Base-by-base conservation (phyloP, 2,888 invertebrate species). In the Prostheceraeus crozeri region DNA sequence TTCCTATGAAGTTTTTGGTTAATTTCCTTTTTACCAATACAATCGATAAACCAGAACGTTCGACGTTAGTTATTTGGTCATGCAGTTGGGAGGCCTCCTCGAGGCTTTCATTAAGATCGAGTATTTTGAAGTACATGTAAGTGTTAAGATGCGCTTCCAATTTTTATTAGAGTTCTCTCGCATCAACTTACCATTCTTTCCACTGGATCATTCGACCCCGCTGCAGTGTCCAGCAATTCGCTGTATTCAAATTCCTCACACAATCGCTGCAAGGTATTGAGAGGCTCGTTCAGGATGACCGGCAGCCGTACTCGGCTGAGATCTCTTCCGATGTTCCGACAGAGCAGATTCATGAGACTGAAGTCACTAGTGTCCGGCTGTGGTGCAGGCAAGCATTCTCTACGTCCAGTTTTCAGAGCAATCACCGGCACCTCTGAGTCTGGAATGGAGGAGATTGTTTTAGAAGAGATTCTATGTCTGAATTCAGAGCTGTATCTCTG, bases 231-330 rank as follows among this genome's bases (percentile, higher is more conserved):
- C 56, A 87, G 76, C 28, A 87, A 79, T 69, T 86, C 86, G 2
- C 84, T 84, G 77, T 87, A 87, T 70, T 87, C 87, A 57, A 87
- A 77, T 72, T 87, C 87, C 71, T 87, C 87, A 79, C 86, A 86
- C 35, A 87, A 79, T 40, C 86, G 78, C 83, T 85, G 86, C 57
- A 87, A 77, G 80, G 85, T 85, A 70, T 85, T 85, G 0, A 87
- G 79, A 0, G 87, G 87, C 74, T 87, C 87, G 72, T 87, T 87
- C 64, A 87, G 80, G 1, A 85, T 85, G 40, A 87, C 86, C 0
- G 87, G 87, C 86, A 87, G 86, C 62, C 86, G 86, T 46, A 88
- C 84, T 76, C 86, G 86, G 16, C 85, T 85, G 61, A 87, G 78
- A 75, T 87, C 87, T 76, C 87, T 87, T 65, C 87, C 87, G 57